Evolutionary conservation across 2,888 invertebrate genomes (phyloP), one percentile per base, ranked within the genome.

Genomic region (Papilio protenor): DNA sequence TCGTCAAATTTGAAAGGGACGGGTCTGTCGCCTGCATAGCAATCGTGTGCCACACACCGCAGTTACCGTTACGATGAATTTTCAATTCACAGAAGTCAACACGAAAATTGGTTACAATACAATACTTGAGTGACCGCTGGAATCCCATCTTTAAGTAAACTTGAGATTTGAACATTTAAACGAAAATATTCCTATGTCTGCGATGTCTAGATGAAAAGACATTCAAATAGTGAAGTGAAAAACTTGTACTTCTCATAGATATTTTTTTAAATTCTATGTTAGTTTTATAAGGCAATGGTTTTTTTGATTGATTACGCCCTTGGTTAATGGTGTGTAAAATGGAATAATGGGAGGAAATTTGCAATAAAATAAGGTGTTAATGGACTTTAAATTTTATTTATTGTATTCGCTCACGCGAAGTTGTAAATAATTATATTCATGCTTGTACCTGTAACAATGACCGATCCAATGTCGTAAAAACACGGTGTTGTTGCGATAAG

Each of bases 31-130:
- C 85, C 80, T 82, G 88, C 88, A 89, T 89, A 83, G 80, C 82
- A 85, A 88, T 84, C 79, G 86, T 82, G 80, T 80, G 83, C 82
- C 83, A 78, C 81, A 82, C 81, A 83, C 80, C 83, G 83, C 81
- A 82, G 81, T 75, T 81, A 85, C 89, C 87, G 89, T 88, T 89
- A 85, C 45, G 82, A 81, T 80, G 80, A 87, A 87, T 87, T 86
- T 85, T 85, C 80, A 79, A 80, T 77, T 81, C 84, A 82, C 81
- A 76, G 81, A 82, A 79, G 79, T 49, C 79, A 79, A 77, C 12
- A 69, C 27, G 55, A 75, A 52, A 55, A 52, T 12, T 33, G 16
- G 12, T 52, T 47, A 69, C 45, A 61, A 40, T 55, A 55, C 23
- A 1, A 23, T 59, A 59, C 14, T 59, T 57, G 57, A 1, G 11